These are phyloP conservation scores for Nesogale talazaci DNA, from an alignment of 2,113 vertebrate species.

Conservation along the genomic window DNA sequence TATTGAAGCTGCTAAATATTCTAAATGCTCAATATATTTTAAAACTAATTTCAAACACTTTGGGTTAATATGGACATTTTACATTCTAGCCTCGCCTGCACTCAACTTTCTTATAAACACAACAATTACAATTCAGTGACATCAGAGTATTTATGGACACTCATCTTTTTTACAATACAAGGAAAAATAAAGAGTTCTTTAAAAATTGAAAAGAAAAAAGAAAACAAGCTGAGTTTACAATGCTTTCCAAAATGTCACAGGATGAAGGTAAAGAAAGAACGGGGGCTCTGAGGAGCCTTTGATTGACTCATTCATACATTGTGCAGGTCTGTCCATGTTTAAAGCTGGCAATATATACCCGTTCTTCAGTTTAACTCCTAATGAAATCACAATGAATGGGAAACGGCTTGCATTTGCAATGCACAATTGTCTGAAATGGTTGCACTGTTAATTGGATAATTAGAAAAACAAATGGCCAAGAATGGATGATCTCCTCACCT, in stretches of 20 bases:
- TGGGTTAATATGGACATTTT: background rate
- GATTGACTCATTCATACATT: background rate
- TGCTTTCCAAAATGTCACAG: background rate
- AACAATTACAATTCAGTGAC: background rate
- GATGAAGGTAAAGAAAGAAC: background rate
- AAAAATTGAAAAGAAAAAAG: background rate
- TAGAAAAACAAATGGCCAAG: background rate
- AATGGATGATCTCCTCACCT: background rate
- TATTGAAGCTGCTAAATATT: background rate
- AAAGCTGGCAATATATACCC: background rate
- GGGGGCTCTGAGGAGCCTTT: background rate
- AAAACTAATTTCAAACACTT: background rate
- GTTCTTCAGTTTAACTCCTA: constrained; percentile 6
- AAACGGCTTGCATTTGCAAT: background rate
- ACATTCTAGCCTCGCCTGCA: background rate
- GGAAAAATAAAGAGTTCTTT: background rate
- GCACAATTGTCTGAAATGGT: background rate
- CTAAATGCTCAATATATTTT: background rate
- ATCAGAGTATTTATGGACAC: background rate
- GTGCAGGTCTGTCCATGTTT: background rate
- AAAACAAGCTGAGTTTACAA: background rate
- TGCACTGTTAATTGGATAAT: background rate
- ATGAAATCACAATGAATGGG: background rate
- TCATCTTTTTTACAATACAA: background rate
- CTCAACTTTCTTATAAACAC: background rate